Conservation (phyloP, 1,140 invertebrate species). For the Drosophila kepulauana region DNA sequence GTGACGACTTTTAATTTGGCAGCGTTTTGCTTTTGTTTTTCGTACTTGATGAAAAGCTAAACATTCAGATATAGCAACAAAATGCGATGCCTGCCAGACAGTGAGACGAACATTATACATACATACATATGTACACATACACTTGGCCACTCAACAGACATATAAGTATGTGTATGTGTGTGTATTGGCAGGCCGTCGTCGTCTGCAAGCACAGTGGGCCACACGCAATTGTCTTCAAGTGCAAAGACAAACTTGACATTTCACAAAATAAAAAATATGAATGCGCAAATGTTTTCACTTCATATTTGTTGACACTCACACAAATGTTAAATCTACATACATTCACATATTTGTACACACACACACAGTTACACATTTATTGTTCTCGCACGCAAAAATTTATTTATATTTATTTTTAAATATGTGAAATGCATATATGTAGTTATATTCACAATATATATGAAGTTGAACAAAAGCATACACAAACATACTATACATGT, state of each 20-base stretch:
- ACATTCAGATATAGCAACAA: conserved; percentile 57
- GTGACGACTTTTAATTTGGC: conserved; percentile 64
- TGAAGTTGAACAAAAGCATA: conserved; percentile 54
- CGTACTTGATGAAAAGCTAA: conserved; percentile 71
- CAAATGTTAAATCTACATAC: conserved; percentile 13
- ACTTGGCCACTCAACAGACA: conserved; percentile 18
- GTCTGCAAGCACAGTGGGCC: conserved; percentile 70
- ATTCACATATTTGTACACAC: conserved; percentile 30
- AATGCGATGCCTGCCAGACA: conserved; percentile 62
- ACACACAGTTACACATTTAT: conserved; percentile 56
- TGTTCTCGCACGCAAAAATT: conserved; percentile 66
- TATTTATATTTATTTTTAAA: conserved; percentile 72
- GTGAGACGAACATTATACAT: conserved; percentile 66
- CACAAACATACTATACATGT: conserved; percentile 3
- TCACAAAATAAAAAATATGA: conserved; percentile 44
- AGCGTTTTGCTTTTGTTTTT: conserved; percentile 57
- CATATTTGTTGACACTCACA: conserved; percentile 48
- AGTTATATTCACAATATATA: conserved; percentile 39
- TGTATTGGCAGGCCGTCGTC: conserved; percentile 18
- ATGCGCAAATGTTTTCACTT: conserved; percentile 35
- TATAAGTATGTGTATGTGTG: conserved; percentile 1
- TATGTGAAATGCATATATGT: conserved; percentile 51
- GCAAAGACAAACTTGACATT: conserved; percentile 74
- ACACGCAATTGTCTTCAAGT: conserved; percentile 66
- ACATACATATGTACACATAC: conserved; percentile 10